Evolutionary conservation across 2,888 invertebrate genomes (phyloP).

Genomic region (Oegoconia quadripuncta): DNA sequence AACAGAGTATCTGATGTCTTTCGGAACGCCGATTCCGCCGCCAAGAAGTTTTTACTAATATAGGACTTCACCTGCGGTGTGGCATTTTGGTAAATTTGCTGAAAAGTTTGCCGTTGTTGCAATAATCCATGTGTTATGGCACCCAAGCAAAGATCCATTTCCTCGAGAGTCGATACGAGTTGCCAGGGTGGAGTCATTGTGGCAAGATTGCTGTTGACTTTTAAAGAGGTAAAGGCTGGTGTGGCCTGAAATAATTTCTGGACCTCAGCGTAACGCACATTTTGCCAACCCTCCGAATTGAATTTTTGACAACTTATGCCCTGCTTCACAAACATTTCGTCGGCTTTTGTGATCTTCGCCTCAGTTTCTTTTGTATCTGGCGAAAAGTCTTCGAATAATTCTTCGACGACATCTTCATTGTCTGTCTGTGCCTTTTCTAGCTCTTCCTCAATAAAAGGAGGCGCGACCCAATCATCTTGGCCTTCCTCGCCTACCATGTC

Average conservation of each 20-base stretch:
- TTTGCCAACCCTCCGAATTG: neutral
- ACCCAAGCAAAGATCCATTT: constrained; percentile 3
- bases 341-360: no score
- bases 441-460: no score
- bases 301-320: no score
- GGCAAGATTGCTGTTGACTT: constrained; percentile 8
- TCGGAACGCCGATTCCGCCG: constrained; percentile 7
- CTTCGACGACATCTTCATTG: no score
- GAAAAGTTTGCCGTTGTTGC: constrained; percentile 1
- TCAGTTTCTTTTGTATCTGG: no score
- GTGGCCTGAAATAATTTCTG: constrained; percentile 10
- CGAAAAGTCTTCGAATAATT: neutral
- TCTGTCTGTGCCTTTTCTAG: no score
- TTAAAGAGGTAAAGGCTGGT: no score
- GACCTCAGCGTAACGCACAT: constrained; percentile 6
- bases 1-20: constrained; percentile 12
- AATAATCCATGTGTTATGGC: constrained; percentile 5
- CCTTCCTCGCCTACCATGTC: no score
- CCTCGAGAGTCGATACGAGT: constrained; percentile 1
- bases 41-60: no score
- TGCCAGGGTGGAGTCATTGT: constrained; percentile 3
- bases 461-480: no score
- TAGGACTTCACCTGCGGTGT: neutral
- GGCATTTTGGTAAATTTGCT: neutral
- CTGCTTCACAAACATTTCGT: no score